Conservation (phyloP, 2,797 vertebrate species). For the Pseudomugil tenellus region DNA sequence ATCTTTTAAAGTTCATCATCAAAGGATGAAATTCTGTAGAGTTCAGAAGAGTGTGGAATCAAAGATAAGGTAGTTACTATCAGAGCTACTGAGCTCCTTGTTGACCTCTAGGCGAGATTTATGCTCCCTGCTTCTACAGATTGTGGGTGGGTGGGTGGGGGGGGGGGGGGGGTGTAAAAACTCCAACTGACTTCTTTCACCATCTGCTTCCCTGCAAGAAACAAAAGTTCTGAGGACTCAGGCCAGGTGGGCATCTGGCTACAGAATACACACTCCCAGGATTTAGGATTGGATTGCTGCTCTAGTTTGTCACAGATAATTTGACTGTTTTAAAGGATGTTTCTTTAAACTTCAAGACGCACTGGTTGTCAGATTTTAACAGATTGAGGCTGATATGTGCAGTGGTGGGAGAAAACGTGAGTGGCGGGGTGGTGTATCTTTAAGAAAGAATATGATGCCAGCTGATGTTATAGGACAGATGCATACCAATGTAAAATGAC, state of each 20-base stretch:
- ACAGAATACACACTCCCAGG: constrained; percentile 8
- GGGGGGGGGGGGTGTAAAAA: constrained; percentile 53
- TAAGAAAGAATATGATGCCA: no score
- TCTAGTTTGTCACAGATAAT: constrained; percentile 2
- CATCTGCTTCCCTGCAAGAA: constrained; percentile 72
- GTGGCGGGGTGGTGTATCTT: no score
- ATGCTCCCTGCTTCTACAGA: constrained; percentile 55
- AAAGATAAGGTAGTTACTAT: constrained; percentile 64
- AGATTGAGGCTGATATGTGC: neutral
- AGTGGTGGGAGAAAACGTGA: neutral
- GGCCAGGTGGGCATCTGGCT: constrained; percentile 47
- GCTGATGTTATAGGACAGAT: no score
- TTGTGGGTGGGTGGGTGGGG: no score
- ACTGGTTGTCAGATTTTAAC: neutral
- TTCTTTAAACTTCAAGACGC: neutral
- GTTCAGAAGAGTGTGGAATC: constrained; percentile 48
- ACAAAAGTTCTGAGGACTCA: constrained; percentile 61
- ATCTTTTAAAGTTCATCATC: constrained; percentile 25
- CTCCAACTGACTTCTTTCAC: constrained; percentile 60
- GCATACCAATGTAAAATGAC: no score
- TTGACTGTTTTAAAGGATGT: neutral
- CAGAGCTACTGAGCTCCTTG: constrained; percentile 61
- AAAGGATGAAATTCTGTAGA: constrained; percentile 47
- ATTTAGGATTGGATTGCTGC: neutral
- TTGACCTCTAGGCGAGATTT: constrained; percentile 69